Conservation (phyloP, 1,140 invertebrate genomes). For the Camponotus pennsylvanicus region DNA sequence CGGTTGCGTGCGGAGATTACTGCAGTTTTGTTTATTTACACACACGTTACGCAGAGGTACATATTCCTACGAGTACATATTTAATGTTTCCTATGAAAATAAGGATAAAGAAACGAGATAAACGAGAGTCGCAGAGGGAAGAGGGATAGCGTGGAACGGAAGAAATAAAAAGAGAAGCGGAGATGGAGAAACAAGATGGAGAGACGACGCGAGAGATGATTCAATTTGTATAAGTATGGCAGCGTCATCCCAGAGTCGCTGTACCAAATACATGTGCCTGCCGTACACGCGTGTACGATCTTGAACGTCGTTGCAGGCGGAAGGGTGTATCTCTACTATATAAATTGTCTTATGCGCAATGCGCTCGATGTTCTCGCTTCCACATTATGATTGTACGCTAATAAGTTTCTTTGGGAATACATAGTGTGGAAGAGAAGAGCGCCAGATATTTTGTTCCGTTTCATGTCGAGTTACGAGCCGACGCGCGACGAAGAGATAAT, state of each 20-base stretch:
- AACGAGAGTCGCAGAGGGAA: not conserved
- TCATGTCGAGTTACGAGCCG: slow-evolving; percentile 62
- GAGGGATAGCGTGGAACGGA: not conserved
- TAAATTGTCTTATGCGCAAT: slow-evolving; percentile 57
- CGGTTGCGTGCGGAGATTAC: slow-evolving; percentile 73
- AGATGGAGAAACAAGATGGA: not conserved
- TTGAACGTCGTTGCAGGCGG: not conserved
- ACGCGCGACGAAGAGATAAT: slow-evolving; percentile 39
- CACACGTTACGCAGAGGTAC: slow-evolving; percentile 69
- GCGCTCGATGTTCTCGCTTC: slow-evolving; percentile 3
- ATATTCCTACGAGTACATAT: not conserved
- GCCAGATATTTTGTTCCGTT: slow-evolving; percentile 76
- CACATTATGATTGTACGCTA: slow-evolving; percentile 71
- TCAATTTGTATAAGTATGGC: slow-evolving; percentile 68
- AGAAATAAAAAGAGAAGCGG: slow-evolving; percentile 24
- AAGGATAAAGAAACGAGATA: not conserved
- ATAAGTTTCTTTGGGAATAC: slow-evolving; percentile 80
- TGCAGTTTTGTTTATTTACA: slow-evolving; percentile 79
- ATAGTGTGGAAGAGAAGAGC: slow-evolving; percentile 18
- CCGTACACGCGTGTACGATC: not conserved
- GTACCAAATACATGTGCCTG: slow-evolving; percentile 21
- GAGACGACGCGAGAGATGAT: slow-evolving; percentile 36
- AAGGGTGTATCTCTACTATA: slow-evolving; percentile 31
- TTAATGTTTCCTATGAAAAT: not conserved
- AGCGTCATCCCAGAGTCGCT: slow-evolving; percentile 36